Conservation (phyloP, 2,113 vertebrate genomes). For the Rostratula benghalensis region DNA sequence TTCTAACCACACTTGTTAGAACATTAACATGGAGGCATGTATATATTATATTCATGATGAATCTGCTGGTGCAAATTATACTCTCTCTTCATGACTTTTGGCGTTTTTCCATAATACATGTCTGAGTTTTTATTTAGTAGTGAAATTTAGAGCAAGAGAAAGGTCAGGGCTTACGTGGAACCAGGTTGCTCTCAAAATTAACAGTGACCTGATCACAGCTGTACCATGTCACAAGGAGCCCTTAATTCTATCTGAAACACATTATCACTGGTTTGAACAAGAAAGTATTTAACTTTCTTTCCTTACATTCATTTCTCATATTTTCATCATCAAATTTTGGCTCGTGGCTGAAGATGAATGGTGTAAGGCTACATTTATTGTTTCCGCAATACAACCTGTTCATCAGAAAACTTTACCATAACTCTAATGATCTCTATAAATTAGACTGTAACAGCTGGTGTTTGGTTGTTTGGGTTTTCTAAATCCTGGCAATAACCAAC, state of each 20-base stretch:
- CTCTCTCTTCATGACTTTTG: background rate
- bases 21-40: background rate
- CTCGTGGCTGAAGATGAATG: accelerated
- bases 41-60: background rate
- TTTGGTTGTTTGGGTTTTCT: background rate
- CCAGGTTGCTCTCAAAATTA: background rate
- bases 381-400: background rate
- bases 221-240: background rate
- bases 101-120: background rate
- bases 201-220: background rate
- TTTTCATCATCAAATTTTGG: background rate
- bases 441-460: background rate
- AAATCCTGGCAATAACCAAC: background rate
- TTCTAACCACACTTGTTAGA: background rate
- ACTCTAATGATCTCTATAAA: background rate
- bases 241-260: background rate
- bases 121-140: background rate
- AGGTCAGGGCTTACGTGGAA: background rate
- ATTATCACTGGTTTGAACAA: background rate
- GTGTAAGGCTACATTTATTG: background rate
- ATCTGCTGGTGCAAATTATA: background rate
- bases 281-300: background rate
- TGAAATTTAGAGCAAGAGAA: background rate
- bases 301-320: background rate
- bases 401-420: background rate